Percentiles rank a stretch among this genome's conserved stretches.
These are phyloP conservation scores for Oreochromis aureus DNA, from an alignment of 2,113 vertebrate genomes.

Conservation along the genomic window DNA sequence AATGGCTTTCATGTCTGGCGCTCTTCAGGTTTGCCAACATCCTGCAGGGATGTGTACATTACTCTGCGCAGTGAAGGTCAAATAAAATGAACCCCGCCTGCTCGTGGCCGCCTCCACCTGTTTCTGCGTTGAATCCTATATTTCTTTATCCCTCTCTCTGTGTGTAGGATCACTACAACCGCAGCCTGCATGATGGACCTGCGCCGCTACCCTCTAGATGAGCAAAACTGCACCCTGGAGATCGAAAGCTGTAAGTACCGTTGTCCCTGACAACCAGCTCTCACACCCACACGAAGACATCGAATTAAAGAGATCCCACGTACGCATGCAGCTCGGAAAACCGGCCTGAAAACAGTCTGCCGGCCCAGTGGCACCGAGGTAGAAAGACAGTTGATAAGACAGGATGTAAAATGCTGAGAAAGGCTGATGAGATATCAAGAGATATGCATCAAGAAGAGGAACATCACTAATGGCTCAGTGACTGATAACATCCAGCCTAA, in stretches of 20 bases:
- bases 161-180: conserved; percentile 91
- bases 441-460: conserved; percentile 61
- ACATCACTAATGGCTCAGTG: conserved; percentile 68
- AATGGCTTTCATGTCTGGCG: background rate
- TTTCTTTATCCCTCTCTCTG: conserved; percentile 31
- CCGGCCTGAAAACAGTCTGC: background rate
- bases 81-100: background rate
- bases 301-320: conserved; percentile 31
- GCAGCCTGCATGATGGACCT: conserved; percentile 99
- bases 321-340: conserved; percentile 1
- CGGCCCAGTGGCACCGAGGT: conserved; percentile 20
- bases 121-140: background rate
- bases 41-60: background rate
- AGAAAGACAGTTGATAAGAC: conserved; percentile 41
- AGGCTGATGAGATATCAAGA: conserved; percentile 62
- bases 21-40: background rate
- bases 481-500: conserved; percentile 71
- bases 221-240: conserved; percentile 97
- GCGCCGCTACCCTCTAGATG: conserved; percentile 90
- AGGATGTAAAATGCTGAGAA: conserved; percentile 62
- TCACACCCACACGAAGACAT: conserved; percentile 38
- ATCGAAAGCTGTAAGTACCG: conserved; percentile 96
- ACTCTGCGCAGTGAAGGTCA: conserved; percentile 11
- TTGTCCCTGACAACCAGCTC: conserved; percentile 53
- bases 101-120: background rate